Conservation (phyloP, 2,888 invertebrate genomes). For the Eupithecia exiguata region DNA sequence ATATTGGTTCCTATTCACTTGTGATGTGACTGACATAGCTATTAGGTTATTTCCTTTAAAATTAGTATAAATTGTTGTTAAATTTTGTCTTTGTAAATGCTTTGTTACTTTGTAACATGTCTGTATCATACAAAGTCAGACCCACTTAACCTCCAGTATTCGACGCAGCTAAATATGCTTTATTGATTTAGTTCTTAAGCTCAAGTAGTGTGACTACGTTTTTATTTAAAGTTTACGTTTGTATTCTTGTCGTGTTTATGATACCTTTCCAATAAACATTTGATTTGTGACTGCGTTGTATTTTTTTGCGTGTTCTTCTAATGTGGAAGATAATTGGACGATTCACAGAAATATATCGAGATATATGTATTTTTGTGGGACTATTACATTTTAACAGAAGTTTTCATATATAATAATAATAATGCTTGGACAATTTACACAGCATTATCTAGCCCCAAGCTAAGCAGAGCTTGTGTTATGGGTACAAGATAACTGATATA, state of each 20-base stretch:
- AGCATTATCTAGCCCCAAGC: too few relatives aligned
- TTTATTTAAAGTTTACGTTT: constrained; percentile 26
- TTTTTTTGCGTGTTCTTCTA: background rate
- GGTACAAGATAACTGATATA: too few relatives aligned
- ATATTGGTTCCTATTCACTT: background rate
- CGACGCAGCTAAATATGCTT: constrained; percentile 19
- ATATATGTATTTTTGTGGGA: too few relatives aligned
- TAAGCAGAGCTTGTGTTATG: too few relatives aligned
- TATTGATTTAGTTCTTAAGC: constrained; percentile 38
- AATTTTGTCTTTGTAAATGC: background rate
- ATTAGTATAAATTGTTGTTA: background rate
- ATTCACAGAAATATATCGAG: too few relatives aligned
- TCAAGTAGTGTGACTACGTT: constrained; percentile 40
- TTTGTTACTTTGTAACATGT: background rate
- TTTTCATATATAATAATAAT: background rate
- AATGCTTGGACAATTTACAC: too few relatives aligned
- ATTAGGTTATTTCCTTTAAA: background rate
- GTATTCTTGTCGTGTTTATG: constrained; percentile 27
- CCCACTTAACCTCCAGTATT: constrained; percentile 26
- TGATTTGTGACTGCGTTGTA: constrained; percentile 25
- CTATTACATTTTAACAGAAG: background rate
- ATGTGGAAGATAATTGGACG: background rate
- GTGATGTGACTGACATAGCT: background rate
- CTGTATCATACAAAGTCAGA: background rate
- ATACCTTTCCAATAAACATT: constrained; percentile 38